These are phyloP conservation scores for Microctonus aethiopoides DNA, from an alignment of 2,888 invertebrate genomes.

Conservation along the genomic window DNA sequence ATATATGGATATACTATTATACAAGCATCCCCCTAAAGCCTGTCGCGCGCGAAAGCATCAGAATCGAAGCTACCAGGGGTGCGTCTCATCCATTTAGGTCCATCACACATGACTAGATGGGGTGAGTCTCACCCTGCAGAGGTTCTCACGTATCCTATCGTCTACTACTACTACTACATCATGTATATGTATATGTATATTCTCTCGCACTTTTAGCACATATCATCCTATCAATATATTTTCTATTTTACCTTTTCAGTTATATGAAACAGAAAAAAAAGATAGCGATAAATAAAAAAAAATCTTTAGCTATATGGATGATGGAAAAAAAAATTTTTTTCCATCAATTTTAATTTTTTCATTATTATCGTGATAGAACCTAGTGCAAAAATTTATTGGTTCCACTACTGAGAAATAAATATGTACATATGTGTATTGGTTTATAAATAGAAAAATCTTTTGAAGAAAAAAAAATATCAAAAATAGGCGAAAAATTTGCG, in stretches of 20 bases:
- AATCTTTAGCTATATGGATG: no score
- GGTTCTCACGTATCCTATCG: slow-evolving; percentile 62
- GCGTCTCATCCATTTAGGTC: slow-evolving; percentile 68
- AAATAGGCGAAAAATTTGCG: no score
- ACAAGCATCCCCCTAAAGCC: neutral
- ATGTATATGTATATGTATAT: neutral
- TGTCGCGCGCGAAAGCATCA: slow-evolving; percentile 3
- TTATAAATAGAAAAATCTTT: no score
- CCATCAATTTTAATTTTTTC: no score
- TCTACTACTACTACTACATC: no score
- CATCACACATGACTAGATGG: slow-evolving; percentile 67
- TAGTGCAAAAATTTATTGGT: no score
- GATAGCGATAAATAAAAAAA: neutral
- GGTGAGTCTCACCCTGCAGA: slow-evolving; percentile 63
- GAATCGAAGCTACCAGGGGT: slow-evolving; percentile 50
- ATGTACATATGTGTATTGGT: no score
- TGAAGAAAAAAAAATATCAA: no score
- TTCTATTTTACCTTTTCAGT: neutral
- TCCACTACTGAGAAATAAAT: no score
- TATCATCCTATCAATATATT: slow-evolving; percentile 5
- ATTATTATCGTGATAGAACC: no score
- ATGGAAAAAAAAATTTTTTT: no score
- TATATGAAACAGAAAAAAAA: neutral
- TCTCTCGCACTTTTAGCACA: neutral
- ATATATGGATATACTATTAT: slow-evolving; percentile 4